Percentiles rank a stretch among this genome's conserved stretches.
Conservation (phyloP, 1,140 invertebrate species). For the Drosophila neocordata region DNA sequence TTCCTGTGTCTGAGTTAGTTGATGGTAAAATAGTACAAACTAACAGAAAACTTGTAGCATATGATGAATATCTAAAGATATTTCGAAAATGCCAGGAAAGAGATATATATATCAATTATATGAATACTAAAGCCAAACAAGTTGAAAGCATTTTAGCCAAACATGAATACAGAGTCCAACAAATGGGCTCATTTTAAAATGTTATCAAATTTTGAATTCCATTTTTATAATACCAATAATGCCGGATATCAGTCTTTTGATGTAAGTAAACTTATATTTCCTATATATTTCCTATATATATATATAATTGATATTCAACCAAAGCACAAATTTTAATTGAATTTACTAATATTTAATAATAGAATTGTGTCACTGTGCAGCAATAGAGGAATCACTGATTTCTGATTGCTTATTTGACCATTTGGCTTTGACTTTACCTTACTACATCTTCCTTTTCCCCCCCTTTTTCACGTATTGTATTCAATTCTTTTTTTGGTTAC, state of each 20-base stretch:
- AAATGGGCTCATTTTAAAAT: no score
- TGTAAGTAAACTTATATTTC: no score
- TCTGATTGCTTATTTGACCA: slow-evolving; percentile 37
- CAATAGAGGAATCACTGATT: not conserved
- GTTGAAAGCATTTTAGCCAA: not conserved
- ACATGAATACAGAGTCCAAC: no score
- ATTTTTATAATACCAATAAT: no score
- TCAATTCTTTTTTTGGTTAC: slow-evolving; percentile 57
- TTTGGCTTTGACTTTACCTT: slow-evolving; percentile 14
- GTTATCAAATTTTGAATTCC: no score
- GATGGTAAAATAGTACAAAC: not conserved
- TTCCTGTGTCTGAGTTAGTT: not conserved
- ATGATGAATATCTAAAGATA: not conserved
- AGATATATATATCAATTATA: not conserved
- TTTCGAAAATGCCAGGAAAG: not conserved
- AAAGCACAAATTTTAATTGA: no score
- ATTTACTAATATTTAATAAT: no score
- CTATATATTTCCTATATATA: no score
- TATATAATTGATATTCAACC: no score
- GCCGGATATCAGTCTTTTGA: no score
- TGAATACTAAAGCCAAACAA: not conserved
- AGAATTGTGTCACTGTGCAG: slow-evolving; percentile 42
- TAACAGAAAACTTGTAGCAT: not conserved
- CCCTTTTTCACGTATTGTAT: slow-evolving; percentile 55
- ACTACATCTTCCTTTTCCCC: not conserved